Percentiles rank a stretch among this genome's conserved stretches.
These are phyloP conservation scores for Synanthedon andrenaeformis DNA, from an alignment of 2,888 invertebrate genomes.

Conservation along the genomic window DNA sequence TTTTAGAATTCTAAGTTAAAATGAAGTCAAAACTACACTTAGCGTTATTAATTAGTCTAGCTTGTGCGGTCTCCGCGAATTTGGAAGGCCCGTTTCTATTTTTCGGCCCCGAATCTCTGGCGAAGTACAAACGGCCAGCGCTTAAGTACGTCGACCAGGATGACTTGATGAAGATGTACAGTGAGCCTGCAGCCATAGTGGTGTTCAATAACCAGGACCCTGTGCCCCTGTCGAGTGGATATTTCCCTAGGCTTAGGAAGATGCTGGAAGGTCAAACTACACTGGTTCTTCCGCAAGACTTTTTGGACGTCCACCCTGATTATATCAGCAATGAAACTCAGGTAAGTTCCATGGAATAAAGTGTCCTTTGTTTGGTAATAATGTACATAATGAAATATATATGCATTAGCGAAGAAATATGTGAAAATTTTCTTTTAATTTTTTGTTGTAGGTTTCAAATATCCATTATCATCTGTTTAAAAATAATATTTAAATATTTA, in stretches of 20 bases:
- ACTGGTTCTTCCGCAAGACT: conserved; percentile 69
- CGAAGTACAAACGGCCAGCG: conserved; percentile 58
- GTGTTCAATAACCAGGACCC: conserved; percentile 72
- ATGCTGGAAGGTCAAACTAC: conserved; percentile 62
- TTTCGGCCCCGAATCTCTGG: conserved; percentile 68
- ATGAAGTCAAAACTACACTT: not conserved
- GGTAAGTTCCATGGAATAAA: conserved; percentile 27
- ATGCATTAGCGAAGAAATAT: no score
- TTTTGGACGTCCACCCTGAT: conserved; percentile 69
- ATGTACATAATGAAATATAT: no score
- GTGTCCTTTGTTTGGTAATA: not conserved
- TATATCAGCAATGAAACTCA: conserved; percentile 73
- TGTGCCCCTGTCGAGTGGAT: conserved; percentile 61
- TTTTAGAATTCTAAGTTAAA: no score
- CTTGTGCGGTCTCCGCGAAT: conserved; percentile 32
- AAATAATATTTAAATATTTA: no score
- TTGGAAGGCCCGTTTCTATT: conserved; percentile 72
- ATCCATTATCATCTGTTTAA: no score
- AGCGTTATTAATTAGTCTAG: not conserved
- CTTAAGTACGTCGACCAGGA: conserved; percentile 65
- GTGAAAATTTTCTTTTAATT: no score
- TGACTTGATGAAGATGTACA: conserved; percentile 69
- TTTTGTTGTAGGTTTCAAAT: no score
- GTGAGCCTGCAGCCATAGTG: conserved; percentile 68
- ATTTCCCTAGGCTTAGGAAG: conserved; percentile 68